Evolutionary conservation across 2,888 invertebrate genomes (phyloP).

Genomic region (Scotopteryx bipunctaria): DNA sequence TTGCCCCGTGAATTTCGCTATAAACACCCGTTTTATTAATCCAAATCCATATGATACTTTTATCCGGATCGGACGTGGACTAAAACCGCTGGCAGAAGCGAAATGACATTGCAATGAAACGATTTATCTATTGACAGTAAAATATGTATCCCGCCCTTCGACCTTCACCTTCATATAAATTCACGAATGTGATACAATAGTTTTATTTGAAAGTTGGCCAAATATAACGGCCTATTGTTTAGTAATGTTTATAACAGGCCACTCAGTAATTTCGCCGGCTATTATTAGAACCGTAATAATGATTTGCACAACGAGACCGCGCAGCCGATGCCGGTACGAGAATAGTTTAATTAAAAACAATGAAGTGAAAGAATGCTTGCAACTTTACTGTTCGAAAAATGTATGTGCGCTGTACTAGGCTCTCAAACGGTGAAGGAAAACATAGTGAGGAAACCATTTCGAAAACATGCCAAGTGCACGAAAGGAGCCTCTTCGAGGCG

Average conservation of each 20-base stretch:
- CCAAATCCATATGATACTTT: too few species aligned
- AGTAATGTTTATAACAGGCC: conserved; percentile 11
- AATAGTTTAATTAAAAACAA: conserved; percentile 2
- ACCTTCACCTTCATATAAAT: conserved; percentile 24
- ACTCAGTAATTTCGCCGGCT: conserved; percentile 14
- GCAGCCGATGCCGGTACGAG: not conserved
- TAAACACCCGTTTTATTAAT: too few species aligned
- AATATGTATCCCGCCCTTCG: conserved; percentile 7
- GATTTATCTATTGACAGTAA: not conserved
- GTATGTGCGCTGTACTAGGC: too few species aligned
- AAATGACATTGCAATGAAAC: not conserved
- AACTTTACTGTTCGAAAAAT: too few species aligned
- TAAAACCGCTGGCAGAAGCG: too few species aligned
- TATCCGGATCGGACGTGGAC: too few species aligned
- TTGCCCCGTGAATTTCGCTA: too few species aligned
- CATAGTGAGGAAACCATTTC: too few species aligned
- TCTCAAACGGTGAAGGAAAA: too few species aligned
- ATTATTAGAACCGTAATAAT: conserved; percentile 14
- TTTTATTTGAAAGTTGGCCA: conserved; percentile 28
- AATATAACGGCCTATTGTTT: conserved; percentile 26
- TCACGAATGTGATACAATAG: conserved; percentile 17
- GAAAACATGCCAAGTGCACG: too few species aligned
- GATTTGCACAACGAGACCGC: conserved; percentile 10
- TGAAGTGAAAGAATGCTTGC: too few species aligned
- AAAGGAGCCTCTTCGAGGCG: too few species aligned